Percentiles rank a stretch among this genome's conserved stretches.
phyloP scores from a whole-genome alignment of 2,797 vertebrate species.

The Melanotaenia parkinsoni region DNA sequence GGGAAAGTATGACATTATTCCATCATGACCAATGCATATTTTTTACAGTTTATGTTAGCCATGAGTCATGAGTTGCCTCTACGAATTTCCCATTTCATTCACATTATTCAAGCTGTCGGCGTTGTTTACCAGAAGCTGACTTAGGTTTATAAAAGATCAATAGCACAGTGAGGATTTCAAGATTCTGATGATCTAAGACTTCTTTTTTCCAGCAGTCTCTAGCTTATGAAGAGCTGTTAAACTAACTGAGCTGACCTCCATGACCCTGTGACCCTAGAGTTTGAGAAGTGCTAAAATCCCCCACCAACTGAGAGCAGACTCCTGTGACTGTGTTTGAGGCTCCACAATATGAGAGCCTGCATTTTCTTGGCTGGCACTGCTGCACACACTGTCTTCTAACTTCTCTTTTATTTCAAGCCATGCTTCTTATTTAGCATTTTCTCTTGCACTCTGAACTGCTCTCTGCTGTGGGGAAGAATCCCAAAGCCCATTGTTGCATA shows the following conservation, averaged over 20 bases:
- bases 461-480: constrained; percentile 11
- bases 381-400: constrained; percentile 13
- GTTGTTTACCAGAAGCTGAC: not conserved
- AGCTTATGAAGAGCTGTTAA: constrained; percentile 33
- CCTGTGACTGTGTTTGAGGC: constrained; percentile 13
- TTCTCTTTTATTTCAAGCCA: constrained; percentile 19
- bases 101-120: not conserved
- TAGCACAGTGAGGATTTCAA: not conserved
- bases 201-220: not conserved
- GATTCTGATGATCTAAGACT: not conserved
- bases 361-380: constrained; percentile 18
- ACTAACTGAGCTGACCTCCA: constrained; percentile 54
- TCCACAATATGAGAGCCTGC: constrained; percentile 13
- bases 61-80: not conserved
- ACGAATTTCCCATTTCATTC: not conserved
- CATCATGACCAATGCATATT: not conserved
- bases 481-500: constrained; percentile 17
- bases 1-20: not conserved
- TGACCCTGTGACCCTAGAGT: constrained; percentile 38
- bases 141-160: not conserved
- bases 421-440: constrained; percentile 35
- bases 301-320: constrained; percentile 39
- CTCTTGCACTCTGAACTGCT: constrained; percentile 9
- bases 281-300: constrained; percentile 54
- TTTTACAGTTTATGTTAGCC: not conserved